phyloP scores from a whole-genome alignment of 2,888 invertebrate genomes.

The Resseliella maxima region DNA sequence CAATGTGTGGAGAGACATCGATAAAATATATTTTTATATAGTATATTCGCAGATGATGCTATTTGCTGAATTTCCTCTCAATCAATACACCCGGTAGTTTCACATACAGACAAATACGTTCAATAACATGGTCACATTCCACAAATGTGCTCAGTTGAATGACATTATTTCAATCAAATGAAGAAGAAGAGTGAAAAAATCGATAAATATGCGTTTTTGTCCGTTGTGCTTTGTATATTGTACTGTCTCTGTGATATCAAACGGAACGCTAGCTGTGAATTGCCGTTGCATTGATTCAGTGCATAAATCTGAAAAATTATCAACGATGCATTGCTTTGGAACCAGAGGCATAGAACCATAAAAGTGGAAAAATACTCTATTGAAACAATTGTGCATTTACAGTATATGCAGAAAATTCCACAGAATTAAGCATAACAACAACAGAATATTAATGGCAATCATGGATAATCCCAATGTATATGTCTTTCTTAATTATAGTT shows the following conservation, averaged over 20 bases:
- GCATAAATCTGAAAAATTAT: background rate
- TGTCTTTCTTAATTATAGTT: background rate
- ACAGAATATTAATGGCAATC: background rate
- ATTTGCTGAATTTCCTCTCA: background rate
- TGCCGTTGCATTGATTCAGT: background rate
- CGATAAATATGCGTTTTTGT: background rate
- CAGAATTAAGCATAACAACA: background rate
- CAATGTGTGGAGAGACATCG: background rate
- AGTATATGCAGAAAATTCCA: background rate
- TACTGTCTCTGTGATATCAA: background rate
- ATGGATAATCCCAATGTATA: background rate
- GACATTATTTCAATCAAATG: background rate
- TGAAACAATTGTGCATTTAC: background rate
- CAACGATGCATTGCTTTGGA: background rate
- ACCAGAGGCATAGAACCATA: background rate
- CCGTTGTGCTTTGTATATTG: background rate
- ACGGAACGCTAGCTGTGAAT: background rate
- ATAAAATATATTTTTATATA: constrained; percentile 26
- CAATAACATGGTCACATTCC: background rate
- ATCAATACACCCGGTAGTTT: background rate
- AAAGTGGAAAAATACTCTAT: background rate
- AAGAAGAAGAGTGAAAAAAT: background rate
- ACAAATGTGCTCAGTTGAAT: background rate
- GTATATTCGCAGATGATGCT: background rate
- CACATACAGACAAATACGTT: too few species aligned